A percentile compares a stretch with the other conserved stretches of the same genome.
Evolutionary conservation across 2,797 vertebrate species (phyloP).

Genomic region (Acanthurus tractus): DNA sequence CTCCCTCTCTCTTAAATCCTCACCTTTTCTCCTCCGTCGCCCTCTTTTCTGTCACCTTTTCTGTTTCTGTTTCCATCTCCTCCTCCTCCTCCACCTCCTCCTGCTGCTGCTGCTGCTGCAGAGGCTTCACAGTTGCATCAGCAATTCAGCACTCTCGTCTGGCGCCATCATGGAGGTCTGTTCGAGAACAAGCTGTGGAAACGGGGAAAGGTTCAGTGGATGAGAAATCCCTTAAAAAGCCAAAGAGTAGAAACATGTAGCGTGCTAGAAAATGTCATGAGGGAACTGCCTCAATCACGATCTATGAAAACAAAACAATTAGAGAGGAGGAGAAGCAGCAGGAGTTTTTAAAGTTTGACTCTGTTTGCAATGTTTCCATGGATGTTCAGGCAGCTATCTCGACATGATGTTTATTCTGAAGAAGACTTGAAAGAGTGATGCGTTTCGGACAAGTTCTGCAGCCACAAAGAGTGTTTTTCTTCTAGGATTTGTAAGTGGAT

Average conservation of each 20-base stretch:
- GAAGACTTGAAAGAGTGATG: no score
- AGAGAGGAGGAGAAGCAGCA: no score
- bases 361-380: no score
- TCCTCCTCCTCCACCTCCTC: constrained; percentile 44
- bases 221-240: not conserved
- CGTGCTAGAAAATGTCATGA: no score
- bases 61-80: constrained; percentile 44
- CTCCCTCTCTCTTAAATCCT: constrained; percentile 36
- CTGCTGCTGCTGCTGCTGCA: not conserved
- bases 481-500: not conserved
- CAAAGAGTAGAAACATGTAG: no score
- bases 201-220: not conserved
- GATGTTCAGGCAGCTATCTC: no score
- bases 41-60: constrained; percentile 35
- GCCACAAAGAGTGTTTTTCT: no score
- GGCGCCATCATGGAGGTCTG: constrained; percentile 14
- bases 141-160: not conserved
- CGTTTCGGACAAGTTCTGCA: no score
- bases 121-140: constrained; percentile 33
- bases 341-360: no score
- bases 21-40: not conserved
- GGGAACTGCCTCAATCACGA: no score
- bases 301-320: no score
- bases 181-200: constrained; percentile 3
- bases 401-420: no score